Evolutionary conservation across 1,140 invertebrate genomes (phyloP), one percentile per base, ranked within the genome.

Genomic region (Gryllus bimaculatus): DNA sequence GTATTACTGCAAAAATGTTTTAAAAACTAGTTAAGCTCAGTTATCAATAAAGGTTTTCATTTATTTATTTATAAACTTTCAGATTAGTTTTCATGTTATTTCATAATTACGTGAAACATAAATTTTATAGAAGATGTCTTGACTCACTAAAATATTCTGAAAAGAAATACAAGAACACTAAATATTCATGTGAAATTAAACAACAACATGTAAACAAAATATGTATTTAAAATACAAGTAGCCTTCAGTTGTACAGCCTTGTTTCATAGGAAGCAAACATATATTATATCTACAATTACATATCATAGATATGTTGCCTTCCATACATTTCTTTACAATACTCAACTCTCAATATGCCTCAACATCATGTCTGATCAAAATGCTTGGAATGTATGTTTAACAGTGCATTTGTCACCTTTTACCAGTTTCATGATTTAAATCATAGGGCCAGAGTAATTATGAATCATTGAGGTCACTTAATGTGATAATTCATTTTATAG

Each of bases 221-320:
- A 66, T 66, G 54, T 66, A 66, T 66, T 66, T 66, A 66, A 66
- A 66, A 66, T 66, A 66, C 54, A 66, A 66, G 54, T 66, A 66
- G 54, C 54, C 54, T 66, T 66, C 54, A 66, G 54, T 66, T 66
- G 54, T 66, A 66, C 54, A 66, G 54, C 54, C 54, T 66, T 66
- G 54, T 66, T 66, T 66, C 18, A 66, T 66, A 66, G 54, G 54
- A 66, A 66, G 54, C 54, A 7, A 66, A 66, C 54, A 66, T 66
- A 66, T 66, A 66, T 18, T 13, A 18, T 66, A 66, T 66, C 54
- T 66, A 66, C 54, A 66, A 66, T 66, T 66, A 66, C 54, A 66
- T 66, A 66, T 66, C 54, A 66, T 66, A 66, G 54, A 66, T 66
- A 66, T 66, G 54, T 66, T 66, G 54, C 54, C 54, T 66, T 66